phyloP scores from a whole-genome alignment of 2,113 vertebrate species.

The Calypte anna region DNA sequence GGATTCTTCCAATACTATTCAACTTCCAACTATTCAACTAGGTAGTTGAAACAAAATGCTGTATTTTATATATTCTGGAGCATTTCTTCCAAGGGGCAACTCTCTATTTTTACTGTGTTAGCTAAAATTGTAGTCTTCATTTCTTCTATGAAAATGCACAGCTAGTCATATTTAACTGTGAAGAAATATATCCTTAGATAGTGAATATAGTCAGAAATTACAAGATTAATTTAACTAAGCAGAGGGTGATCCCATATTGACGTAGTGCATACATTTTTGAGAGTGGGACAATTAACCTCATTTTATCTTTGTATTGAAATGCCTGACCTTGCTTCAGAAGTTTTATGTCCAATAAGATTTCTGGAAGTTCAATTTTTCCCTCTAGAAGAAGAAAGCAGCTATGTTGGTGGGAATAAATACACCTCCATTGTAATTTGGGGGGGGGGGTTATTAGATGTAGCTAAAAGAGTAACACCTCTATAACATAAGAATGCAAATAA shows the following conservation, averaged over 20 bases:
- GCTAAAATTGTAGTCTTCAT: conserved; percentile 57
- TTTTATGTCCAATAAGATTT: conserved; percentile 63
- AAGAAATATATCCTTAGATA: conserved; percentile 67
- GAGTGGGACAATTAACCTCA: conserved; percentile 42
- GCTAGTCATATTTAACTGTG: conserved; percentile 64
- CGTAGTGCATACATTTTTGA: conserved; percentile 44
- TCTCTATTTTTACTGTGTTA: neutral
- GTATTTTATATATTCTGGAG: neutral
- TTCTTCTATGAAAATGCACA: conserved; percentile 66
- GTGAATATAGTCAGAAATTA: conserved; percentile 66
- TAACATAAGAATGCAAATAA: neutral
- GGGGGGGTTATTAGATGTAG: conserved; percentile 2
- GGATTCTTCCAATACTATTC: neutral
- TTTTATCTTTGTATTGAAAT: conserved; percentile 61
- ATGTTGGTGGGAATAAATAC: neutral
- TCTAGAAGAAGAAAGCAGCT: conserved; percentile 1
- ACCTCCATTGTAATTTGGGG: neutral
- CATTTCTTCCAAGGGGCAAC: neutral
- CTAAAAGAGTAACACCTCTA: neutral
- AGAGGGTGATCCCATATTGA: conserved; percentile 16
- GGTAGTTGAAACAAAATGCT: neutral
- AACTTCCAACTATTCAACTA: conserved; percentile 3
- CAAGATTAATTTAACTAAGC: conserved; percentile 53
- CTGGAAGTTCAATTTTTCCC: conserved; percentile 17
- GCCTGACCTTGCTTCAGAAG: conserved; percentile 67